A percentile compares a stretch with the other conserved stretches of the same genome.
These are phyloP conservation scores for Nephrotoma appendiculata DNA, from an alignment of 2,888 invertebrate genomes.

Conservation along the genomic window DNA sequence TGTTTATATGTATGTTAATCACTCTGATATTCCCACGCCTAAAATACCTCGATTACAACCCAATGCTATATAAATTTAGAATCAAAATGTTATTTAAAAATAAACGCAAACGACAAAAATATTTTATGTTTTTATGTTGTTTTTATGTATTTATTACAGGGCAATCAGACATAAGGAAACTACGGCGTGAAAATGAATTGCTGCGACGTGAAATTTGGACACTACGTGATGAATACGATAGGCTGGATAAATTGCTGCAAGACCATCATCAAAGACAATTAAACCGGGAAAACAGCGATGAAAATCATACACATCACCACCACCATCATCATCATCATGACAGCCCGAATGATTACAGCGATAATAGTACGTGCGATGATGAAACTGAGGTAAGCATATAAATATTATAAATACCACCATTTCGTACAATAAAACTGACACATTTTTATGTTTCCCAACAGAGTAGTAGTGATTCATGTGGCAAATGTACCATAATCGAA, in stretches of 20 bases:
- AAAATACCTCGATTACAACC: neutral
- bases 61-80: neutral
- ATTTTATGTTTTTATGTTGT: neutral
- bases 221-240: conserved; percentile 75
- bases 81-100: neutral
- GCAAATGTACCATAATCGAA: neutral
- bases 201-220: conserved; percentile 76
- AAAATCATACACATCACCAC: conserved; percentile 1
- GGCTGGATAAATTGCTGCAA: conserved; percentile 58
- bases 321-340: neutral
- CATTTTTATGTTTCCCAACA: neutral
- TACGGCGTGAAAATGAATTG: conserved; percentile 77
- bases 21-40: neutral
- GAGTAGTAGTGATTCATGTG: neutral
- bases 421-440: neutral
- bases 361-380: neutral
- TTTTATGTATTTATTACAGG: conserved; percentile 37
- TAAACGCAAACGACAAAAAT: neutral
- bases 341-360: neutral
- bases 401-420: neutral
- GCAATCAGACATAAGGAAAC: conserved; percentile 77
- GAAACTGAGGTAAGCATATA: neutral
- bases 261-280: conserved; percentile 30
- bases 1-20: neutral
- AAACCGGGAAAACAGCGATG: neutral